Conservation (phyloP, 2,113 vertebrate genomes). For the Procavia capensis region DNA sequence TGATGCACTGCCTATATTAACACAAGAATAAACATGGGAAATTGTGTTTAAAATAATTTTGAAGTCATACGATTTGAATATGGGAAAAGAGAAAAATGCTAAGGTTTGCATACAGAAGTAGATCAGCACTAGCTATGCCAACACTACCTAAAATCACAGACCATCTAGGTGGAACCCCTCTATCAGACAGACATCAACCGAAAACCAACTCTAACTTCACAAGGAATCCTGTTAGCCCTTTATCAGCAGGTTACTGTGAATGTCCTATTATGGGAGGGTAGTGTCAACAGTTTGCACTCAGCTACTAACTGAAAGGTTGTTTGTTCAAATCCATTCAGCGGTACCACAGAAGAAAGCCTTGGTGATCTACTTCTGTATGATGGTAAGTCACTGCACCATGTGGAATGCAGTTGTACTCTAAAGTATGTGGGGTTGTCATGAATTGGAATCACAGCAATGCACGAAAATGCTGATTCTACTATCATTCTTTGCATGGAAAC, state of each 20-base stretch:
- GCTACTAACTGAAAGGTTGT: background rate
- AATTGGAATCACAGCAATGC: background rate
- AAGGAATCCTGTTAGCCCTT: background rate
- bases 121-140: rapidly evolving
- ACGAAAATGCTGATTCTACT: background rate
- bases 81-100: background rate
- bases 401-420: background rate
- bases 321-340: background rate
- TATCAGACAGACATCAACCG: background rate
- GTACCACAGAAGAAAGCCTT: background rate
- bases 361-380: background rate
- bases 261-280: background rate
- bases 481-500: background rate
- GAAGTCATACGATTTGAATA: background rate
- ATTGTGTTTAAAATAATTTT: constrained; percentile 45
- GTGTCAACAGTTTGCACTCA: background rate
- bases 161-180: background rate
- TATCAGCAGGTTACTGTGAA: background rate
- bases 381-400: background rate
- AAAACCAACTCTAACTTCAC: background rate
- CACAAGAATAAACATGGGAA: constrained; percentile 74
- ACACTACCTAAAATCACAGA: background rate
- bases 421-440: background rate
- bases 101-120: constrained; percentile 38
- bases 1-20: constrained; percentile 85